Conservation (phyloP, 2,888 invertebrate species). For the Parnassius apollo region DNA sequence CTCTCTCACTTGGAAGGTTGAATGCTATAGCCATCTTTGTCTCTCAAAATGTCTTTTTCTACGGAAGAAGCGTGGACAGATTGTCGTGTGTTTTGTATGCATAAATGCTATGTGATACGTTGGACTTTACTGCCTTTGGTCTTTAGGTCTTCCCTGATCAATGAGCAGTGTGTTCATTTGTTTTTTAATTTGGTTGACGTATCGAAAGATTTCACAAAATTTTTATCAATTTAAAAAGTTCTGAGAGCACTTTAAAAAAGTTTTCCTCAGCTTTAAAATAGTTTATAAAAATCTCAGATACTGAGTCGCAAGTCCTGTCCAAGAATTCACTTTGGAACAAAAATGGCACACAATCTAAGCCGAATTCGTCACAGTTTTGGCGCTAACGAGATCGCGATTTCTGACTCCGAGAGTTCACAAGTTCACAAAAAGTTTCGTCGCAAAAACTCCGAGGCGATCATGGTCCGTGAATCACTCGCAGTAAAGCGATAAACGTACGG, state of each 20-base stretch:
- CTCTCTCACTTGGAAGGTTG: conserved; percentile 79
- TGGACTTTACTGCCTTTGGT: conserved; percentile 40
- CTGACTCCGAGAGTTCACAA: conserved; percentile 60
- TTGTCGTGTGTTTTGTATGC: conserved; percentile 71
- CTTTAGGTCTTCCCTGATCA: conserved; percentile 22
- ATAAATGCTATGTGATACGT: conserved; percentile 64
- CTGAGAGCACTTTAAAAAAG: conserved; percentile 31
- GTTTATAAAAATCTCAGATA: conserved; percentile 38
- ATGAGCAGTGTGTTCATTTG: background rate
- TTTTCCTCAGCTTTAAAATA: conserved; percentile 31
- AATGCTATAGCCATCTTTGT: conserved; percentile 82
- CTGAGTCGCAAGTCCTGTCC: conserved; percentile 35
- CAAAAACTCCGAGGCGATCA: conserved; percentile 54
- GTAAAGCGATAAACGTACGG: conserved; percentile 65
- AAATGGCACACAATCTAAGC: conserved; percentile 45
- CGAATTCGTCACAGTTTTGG: conserved; percentile 55
- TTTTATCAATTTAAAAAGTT: conserved; percentile 26
- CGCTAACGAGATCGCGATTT: conserved; percentile 51
- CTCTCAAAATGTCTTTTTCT: conserved; percentile 61
- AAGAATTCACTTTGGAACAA: conserved; percentile 59
- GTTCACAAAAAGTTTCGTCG: conserved; percentile 67
- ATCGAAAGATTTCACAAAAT: conserved; percentile 2
- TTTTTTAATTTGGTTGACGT: background rate
- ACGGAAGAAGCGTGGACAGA: conserved; percentile 72
- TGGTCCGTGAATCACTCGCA: conserved; percentile 70